Base-by-base conservation (phyloP, 1,140 invertebrate genomes). In the Euura lappo region DNA sequence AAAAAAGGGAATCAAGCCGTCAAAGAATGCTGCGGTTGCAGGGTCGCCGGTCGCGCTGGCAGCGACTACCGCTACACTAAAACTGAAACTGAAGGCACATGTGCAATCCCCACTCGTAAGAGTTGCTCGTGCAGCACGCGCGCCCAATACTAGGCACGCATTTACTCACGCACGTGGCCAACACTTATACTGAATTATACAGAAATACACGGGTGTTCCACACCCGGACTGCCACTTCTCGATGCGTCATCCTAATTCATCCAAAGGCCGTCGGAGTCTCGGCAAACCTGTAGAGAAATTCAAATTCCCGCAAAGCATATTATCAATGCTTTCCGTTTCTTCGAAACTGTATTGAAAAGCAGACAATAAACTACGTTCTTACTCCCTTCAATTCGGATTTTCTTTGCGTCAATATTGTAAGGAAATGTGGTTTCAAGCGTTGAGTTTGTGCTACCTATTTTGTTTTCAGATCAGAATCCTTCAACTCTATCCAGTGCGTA, bases 21-120 rank as follows among this genome's bases (percentile, higher is more conserved):
- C 51, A 60, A 60, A n/a, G 51, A 60, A 60, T 60, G 51, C 13
- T n/a, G 51, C 46, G 10, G 46, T 71, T 42, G 6, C 45, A 65
- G 65, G 73, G 72, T 76, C n/a, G 71, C 64, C 68, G 71, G 67
- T 66, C 67, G 69, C 77, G 72, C 70, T 75, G 77, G 73, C 75
- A 71, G 64, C 78, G 81, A 82, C 81, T 81, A 80, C 75, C 80
- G 78, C 79, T 74, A 76, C 80, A 83, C 81, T 83, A 83, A 82
- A 82, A 83, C 79, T 76, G 81, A 82, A 81, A 83, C 74, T 76
- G 76, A 83, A 81, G 80, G 82, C 81, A 83, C 79, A 79, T 79
- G 79, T 82, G 79, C 79, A 78, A 65, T 79, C 80, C 81, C 81
- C 79, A 79, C 81, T 74, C 77, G 51, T 60, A 60, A 72, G 77